Base-by-base conservation (phyloP, 2,888 invertebrate genomes). In the Phyto melanocephala region DNA sequence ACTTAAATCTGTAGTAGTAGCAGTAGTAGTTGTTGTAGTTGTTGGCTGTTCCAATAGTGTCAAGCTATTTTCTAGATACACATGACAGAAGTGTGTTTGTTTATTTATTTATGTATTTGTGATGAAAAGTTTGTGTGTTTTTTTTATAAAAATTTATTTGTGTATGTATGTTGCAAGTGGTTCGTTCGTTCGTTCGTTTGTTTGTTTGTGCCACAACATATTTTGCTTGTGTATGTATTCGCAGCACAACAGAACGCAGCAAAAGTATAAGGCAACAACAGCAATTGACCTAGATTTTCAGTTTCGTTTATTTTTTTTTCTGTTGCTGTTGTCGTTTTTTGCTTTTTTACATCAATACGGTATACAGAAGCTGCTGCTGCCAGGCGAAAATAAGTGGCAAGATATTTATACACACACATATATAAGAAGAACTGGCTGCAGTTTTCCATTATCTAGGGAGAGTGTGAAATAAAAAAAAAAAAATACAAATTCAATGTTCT, bases 41-140 rank as follows among this genome's bases (percentile, higher is more conserved):
- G 24, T 68, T 24, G 28, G 54, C 24, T 79, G 82, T 79, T 79
- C 82, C 67, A 82, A 82, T 82, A 82, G 76, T 79, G 82, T 79
- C 75, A 82, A 83, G 65, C 77, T 60, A 80, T 74, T 80, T 80
- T 70, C 20, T 76, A 60, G 70, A 28, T 67, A 67, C 71, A 70
- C 58, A 68, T 42, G 35, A 42, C 22, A 54, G 67, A 74, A 63
- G 42, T 20, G 37, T 72, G 17, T 52, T 47, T 54, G 33, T 54
- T 50, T 3, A 37, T 42, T 42, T 54, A 22, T 54, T 11, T 74
- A 13, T 63, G 47, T 13, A 15, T 72, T 47, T 68, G 33, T 54
- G 62, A 60, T 28, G 22, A 60, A 70, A 52, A 54, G n/a, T 67
- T 54, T 58, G 5, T 52, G n/a, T n/a, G n/a, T n/a, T 7, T 1